Conservation (phyloP, 2,888 invertebrate species). For the Eilema depressum region DNA sequence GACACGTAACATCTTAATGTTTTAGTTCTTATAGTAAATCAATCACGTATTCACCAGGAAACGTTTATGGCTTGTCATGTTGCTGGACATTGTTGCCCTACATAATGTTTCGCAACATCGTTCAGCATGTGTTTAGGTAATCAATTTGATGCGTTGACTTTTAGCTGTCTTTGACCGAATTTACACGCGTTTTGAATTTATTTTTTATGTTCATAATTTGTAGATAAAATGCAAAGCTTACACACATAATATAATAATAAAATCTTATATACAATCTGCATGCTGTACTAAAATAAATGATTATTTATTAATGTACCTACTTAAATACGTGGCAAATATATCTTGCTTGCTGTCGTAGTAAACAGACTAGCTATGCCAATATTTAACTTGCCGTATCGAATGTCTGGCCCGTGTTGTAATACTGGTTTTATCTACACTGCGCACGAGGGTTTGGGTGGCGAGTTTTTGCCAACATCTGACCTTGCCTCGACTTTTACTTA, state of each 20-base stretch:
- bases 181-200: not conserved
- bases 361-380: not conserved
- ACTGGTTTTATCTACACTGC: slow-evolving; percentile 44
- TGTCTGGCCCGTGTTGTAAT: slow-evolving; percentile 30
- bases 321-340: not conserved
- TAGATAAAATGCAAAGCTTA: too few species aligned
- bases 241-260: not conserved
- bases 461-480: slow-evolving; percentile 60
- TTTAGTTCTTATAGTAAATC: slow-evolving; percentile 11
- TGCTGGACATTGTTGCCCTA: slow-evolving; percentile 7
- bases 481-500: slow-evolving; percentile 68
- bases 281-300: not conserved
- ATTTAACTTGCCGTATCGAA: not conserved
- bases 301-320: not conserved
- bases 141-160: not conserved
- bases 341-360: not conserved
- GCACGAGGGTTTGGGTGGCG: slow-evolving; percentile 49
- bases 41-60: slow-evolving; percentile 11
- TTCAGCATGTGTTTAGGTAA: not conserved
- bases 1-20: slow-evolving; percentile 10
- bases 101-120: not conserved
- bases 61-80: not conserved
- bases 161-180: not conserved
- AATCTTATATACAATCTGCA: not conserved
- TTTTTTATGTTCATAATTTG: not conserved